A percentile compares a stretch with the other conserved stretches of the same genome.
Conservation (phyloP, 2,888 invertebrate species). For the Orgyia antiqua region DNA sequence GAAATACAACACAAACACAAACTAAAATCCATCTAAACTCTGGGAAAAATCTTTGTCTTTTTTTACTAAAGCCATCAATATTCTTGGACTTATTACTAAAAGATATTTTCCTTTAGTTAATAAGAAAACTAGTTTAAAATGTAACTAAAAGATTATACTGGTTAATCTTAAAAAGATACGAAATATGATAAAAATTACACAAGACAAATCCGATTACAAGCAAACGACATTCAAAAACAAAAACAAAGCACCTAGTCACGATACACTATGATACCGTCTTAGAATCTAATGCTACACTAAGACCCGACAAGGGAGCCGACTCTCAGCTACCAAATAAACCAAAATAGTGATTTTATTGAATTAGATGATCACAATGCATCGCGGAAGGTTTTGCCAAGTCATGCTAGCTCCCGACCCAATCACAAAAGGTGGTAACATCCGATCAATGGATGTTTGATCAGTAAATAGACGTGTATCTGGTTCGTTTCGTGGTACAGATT, state of each 20-base stretch:
- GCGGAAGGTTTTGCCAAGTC: conserved; percentile 57
- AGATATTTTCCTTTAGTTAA: too few relatives aligned
- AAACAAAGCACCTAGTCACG: conserved; percentile 46
- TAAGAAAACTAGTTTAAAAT: too few relatives aligned
- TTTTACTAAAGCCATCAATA: too few relatives aligned
- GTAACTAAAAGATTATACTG: too few relatives aligned
- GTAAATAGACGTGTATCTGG: conserved; percentile 59
- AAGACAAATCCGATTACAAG: conserved; percentile 26
- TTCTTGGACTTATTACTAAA: too few relatives aligned
- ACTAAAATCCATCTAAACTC: too few relatives aligned
- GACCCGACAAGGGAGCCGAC: conserved; percentile 66
- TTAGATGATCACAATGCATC: conserved; percentile 72
- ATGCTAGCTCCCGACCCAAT: conserved; percentile 54
- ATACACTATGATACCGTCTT: conserved; percentile 51
- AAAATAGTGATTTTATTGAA: conserved; percentile 77
- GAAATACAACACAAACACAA: too few relatives aligned
- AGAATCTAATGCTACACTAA: conserved; percentile 59
- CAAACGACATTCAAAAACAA: conserved; percentile 24
- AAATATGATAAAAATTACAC: conserved; percentile 7
- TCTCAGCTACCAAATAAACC: conserved; percentile 57
- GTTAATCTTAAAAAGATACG: too few relatives aligned
- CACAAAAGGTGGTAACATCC: conserved; percentile 73
- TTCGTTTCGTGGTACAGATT: conserved; percentile 24
- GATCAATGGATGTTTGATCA: conserved; percentile 73
- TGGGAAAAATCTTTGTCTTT: too few relatives aligned